These are phyloP conservation scores for Micromys minutus DNA, from an alignment of 2,113 vertebrate species.

Conservation along the genomic window DNA sequence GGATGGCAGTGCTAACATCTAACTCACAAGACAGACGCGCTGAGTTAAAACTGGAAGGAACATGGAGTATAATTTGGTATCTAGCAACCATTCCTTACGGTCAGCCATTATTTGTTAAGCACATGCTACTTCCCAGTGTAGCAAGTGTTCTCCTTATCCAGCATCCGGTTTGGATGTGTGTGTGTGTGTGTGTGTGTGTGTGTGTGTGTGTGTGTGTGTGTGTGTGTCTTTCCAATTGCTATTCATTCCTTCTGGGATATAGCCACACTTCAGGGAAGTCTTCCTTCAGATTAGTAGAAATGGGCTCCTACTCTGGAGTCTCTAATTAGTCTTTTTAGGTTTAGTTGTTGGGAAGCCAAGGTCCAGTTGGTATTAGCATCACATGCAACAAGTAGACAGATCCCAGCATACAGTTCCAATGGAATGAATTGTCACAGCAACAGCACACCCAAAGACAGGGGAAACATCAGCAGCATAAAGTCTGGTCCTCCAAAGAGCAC, in stretches of 20 bases:
- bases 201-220: neutral
- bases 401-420: neutral
- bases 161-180: neutral
- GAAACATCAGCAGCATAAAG: neutral
- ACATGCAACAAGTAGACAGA: conserved; percentile 28
- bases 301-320: neutral
- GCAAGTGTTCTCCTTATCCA: neutral
- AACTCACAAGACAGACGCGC: neutral
- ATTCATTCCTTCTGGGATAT: neutral
- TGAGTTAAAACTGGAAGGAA: neutral
- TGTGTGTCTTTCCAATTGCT: neutral
- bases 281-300: neutral
- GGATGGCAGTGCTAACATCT: neutral
- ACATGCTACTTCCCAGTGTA: neutral
- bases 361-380: neutral
- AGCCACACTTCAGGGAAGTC: neutral
- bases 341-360: neutral
- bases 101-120: neutral
- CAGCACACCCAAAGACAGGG: neutral
- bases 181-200: neutral
- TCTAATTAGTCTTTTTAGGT: neutral
- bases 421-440: neutral
- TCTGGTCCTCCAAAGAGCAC: neutral
- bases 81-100: neutral
- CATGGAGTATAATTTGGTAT: neutral